phyloP scores from a whole-genome alignment of 2,797 vertebrate genomes.

The Oceanodroma leucorhoa region DNA sequence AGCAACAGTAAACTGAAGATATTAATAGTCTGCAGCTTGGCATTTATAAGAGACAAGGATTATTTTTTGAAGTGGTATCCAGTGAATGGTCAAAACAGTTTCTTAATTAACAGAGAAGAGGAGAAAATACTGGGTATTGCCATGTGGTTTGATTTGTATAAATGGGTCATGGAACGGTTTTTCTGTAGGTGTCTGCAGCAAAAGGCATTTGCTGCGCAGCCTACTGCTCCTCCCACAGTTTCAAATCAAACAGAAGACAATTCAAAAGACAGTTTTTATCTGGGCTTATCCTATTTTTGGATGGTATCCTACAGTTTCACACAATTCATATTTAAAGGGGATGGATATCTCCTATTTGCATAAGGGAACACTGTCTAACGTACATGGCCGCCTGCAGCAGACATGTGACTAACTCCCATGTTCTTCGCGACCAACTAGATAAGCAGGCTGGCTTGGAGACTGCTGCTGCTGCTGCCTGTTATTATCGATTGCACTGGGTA shows the following conservation, averaged over 20 bases:
- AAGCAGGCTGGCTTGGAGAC: background rate
- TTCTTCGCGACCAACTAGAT: rapidly evolving
- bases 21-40: background rate
- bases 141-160: background rate
- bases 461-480: background rate
- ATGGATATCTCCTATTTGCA: background rate
- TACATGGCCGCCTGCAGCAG: background rate
- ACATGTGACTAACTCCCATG: background rate
- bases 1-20: background rate
- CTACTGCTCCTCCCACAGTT: background rate
- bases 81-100: background rate
- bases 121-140: background rate
- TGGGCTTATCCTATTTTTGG: background rate
- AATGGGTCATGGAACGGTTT: background rate
- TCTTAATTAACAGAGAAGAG: background rate
- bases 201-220: background rate
- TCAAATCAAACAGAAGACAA: background rate
- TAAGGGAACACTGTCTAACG: rapidly evolving
- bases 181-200: background rate
- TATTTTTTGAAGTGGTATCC: background rate
- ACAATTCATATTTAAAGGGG: background rate
- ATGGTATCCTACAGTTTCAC: background rate
- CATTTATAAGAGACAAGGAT: background rate
- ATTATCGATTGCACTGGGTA: rapidly evolving
- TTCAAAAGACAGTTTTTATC: background rate